These are phyloP conservation scores for Aspidoscelis tigris DNA, from an alignment of 2,113 vertebrate species.

Conservation along the genomic window DNA sequence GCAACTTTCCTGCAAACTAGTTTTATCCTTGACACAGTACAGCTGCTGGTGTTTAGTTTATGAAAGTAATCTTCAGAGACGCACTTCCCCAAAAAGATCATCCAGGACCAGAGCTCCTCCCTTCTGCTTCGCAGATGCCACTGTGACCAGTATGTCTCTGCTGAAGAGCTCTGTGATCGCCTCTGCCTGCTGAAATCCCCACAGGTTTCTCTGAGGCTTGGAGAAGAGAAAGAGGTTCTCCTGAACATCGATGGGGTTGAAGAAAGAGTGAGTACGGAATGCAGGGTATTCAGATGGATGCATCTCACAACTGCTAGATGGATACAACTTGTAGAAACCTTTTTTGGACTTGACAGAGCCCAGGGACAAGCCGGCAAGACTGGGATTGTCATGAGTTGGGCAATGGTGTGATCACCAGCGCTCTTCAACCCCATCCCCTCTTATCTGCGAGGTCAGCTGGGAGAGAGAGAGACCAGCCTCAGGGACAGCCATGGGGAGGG, in stretches of 20 bases:
- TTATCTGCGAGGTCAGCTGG: too few relatives aligned
- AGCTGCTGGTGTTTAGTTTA: neutral
- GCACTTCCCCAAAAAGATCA: neutral
- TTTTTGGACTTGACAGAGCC: too few relatives aligned
- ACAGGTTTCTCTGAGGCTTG: conserved; percentile 76
- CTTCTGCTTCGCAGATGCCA: conserved; percentile 75
- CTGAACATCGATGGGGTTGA: conserved; percentile 71
- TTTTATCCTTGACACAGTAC: neutral
- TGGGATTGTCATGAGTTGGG: too few relatives aligned
- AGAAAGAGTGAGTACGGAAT: conserved; percentile 62
- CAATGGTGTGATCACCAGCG: too few relatives aligned
- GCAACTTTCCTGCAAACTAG: too few relatives aligned
- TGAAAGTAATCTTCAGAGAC: fast-evolving
- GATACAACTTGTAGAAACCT: too few relatives aligned
- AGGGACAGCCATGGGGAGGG: too few relatives aligned
- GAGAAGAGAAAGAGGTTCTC: conserved; percentile 75
- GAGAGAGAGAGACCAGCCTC: too few relatives aligned
- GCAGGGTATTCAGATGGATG: neutral
- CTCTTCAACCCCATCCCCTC: too few relatives aligned
- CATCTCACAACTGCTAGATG: too few relatives aligned
- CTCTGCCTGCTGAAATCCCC: conserved; percentile 83
- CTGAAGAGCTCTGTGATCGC: conserved; percentile 87
- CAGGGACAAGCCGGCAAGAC: too few relatives aligned
- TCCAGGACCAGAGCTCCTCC: fast-evolving
- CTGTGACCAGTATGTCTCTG: conserved; percentile 84